Evolutionary conservation across 2,113 vertebrate species (phyloP).

Genomic region (Sclerurus mexicanus): DNA sequence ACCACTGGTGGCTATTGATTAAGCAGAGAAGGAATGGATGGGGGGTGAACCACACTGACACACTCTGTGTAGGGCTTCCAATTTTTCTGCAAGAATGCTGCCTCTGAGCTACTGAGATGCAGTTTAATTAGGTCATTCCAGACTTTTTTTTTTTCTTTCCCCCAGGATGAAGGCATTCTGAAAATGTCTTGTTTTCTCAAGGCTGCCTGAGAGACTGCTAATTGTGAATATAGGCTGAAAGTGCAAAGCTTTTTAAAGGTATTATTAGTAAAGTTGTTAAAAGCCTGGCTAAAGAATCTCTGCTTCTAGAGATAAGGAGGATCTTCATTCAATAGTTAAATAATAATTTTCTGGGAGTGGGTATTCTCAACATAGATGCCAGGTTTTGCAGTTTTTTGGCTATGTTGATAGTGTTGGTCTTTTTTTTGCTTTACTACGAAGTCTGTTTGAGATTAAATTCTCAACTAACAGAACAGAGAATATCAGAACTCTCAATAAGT

Average conservation of each 20-base stretch:
- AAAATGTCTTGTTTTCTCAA: background rate
- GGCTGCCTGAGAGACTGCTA: background rate
- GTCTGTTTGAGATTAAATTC: background rate
- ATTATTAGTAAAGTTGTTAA: background rate
- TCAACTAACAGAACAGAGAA: background rate
- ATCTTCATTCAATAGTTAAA: background rate
- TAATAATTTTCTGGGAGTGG: background rate
- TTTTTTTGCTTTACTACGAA: background rate
- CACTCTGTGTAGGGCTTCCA: background rate
- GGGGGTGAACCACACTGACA: background rate
- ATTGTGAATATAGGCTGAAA: background rate
- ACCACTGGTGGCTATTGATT: background rate
- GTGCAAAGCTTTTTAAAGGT: background rate
- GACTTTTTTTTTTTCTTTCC: background rate
- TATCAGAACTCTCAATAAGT: background rate
- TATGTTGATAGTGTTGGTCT: background rate
- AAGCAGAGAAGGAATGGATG: background rate
- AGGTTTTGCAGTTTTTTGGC: background rate
- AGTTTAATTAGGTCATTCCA: background rate
- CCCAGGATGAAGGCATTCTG: background rate
- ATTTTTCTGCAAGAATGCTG: background rate
- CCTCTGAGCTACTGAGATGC: background rate
- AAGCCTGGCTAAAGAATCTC: background rate
- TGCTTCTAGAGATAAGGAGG: background rate
- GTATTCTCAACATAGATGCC: background rate